Conservation (phyloP, 2,797 vertebrate genomes). For the Aplochiton taeniatus region DNA sequence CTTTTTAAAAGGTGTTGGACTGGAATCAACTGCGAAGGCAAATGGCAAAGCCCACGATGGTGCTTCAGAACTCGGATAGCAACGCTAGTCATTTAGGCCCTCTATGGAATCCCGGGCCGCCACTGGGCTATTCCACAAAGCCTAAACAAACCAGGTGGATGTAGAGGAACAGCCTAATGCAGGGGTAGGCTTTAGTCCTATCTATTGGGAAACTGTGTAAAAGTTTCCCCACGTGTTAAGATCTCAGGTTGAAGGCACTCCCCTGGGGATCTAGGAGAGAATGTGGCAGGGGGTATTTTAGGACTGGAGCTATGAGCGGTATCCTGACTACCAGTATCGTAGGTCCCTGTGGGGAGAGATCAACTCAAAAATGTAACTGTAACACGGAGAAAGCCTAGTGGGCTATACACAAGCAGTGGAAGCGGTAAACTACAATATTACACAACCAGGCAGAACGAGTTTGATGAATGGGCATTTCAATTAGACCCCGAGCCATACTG, state of each 20-base stretch:
- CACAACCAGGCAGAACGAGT: too few species aligned
- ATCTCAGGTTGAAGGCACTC: slow-evolving; percentile 47
- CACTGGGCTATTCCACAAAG: too few species aligned
- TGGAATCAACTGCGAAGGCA: too few species aligned
- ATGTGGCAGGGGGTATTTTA: slow-evolving; percentile 66
- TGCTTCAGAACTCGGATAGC: too few species aligned
- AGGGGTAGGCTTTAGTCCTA: slow-evolving; percentile 28
- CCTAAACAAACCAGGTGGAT: too few species aligned
- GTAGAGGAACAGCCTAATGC: slow-evolving; percentile 3
- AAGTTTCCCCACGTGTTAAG: slow-evolving; percentile 44
- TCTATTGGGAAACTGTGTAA: slow-evolving; percentile 44
- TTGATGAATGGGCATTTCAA: too few species aligned
- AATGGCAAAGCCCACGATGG: too few species aligned
- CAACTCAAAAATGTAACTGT: neutral
- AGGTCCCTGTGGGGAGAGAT: slow-evolving; percentile 29
- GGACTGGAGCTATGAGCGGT: slow-evolving; percentile 50
- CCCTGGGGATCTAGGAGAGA: slow-evolving; percentile 54
- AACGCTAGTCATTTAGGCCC: too few species aligned
- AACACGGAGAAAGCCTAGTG: neutral
- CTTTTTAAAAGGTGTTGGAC: too few species aligned
- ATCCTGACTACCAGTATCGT: slow-evolving; percentile 42
- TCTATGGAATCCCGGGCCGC: too few species aligned
- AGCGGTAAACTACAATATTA: too few species aligned
- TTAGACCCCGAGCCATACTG: too few species aligned
- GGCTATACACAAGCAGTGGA: neutral